Percentiles rank a stretch among this genome's conserved stretches.
These are phyloP conservation scores for Myiotriccus ornatus DNA, from an alignment of 2,797 vertebrate species.

Conservation along the genomic window DNA sequence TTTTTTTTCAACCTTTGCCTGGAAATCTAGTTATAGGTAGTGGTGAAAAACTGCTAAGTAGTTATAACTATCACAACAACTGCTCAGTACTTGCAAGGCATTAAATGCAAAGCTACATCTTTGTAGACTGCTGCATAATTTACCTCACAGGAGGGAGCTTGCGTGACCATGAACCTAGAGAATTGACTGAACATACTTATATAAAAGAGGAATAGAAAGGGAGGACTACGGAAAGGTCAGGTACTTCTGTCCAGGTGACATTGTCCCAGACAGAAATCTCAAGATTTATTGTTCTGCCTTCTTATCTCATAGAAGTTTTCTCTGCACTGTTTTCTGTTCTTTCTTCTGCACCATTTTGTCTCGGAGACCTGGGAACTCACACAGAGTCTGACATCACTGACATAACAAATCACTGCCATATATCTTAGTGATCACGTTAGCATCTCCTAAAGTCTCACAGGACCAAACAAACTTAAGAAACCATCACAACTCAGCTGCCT, in stretches of 20 bases:
- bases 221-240: background rate
- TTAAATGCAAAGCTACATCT: background rate
- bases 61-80: background rate
- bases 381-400: background rate
- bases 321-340: background rate
- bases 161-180: background rate
- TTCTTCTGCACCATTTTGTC: background rate
- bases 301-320: background rate
- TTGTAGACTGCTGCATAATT: background rate
- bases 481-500: background rate
- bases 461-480: background rate
- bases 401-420: background rate
- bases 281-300: background rate
- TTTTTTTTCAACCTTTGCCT: background rate
- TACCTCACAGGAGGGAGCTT: background rate
- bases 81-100: background rate
- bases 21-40: background rate
- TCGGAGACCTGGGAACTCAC: background rate
- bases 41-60: slow-evolving; percentile 15
- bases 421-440: background rate
- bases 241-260: background rate
- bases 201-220: background rate
- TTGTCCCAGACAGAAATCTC: background rate
- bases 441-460: background rate
- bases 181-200: background rate